phyloP scores from a whole-genome alignment of 2,888 invertebrate genomes.

The Elegia similella region DNA sequence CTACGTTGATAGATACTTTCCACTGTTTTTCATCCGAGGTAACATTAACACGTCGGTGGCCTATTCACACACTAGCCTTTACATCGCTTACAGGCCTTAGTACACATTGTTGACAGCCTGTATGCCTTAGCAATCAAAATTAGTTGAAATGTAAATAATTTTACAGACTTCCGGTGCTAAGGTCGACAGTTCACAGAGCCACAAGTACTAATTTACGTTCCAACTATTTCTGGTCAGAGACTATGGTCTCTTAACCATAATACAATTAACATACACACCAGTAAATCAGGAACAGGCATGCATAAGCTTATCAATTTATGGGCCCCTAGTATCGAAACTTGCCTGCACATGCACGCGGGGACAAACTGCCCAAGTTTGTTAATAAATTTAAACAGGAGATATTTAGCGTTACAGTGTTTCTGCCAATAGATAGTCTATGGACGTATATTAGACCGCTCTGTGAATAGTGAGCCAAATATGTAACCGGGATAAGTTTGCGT shows the following conservation, averaged over 20 bases:
- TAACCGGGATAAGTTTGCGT: no score
- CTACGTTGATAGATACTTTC: no score
- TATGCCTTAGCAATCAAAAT: no score
- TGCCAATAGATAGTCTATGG: conserved; percentile 15
- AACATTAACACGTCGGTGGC: no score
- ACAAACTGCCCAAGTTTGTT: conserved; percentile 66
- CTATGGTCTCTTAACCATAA: background rate
- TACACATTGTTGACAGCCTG: no score
- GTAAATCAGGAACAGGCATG: conserved; percentile 46
- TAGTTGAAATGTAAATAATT: no score
- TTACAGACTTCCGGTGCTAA: no score
- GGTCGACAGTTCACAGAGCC: no score
- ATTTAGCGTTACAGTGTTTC: conserved; percentile 32
- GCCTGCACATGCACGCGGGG: conserved; percentile 53
- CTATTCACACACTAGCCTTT: no score
- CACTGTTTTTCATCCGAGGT: no score
- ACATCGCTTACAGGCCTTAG: no score
- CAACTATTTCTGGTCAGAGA: background rate
- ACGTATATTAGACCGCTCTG: background rate
- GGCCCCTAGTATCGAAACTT: conserved; percentile 71
- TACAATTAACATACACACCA: conserved; percentile 21
- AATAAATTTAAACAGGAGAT: conserved; percentile 72
- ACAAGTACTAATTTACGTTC: no score
- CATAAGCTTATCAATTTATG: conserved; percentile 74
- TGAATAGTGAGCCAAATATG: background rate